Evolutionary conservation across 2,888 invertebrate genomes (phyloP).

Genomic region (Cryptocephalus moraei): DNA sequence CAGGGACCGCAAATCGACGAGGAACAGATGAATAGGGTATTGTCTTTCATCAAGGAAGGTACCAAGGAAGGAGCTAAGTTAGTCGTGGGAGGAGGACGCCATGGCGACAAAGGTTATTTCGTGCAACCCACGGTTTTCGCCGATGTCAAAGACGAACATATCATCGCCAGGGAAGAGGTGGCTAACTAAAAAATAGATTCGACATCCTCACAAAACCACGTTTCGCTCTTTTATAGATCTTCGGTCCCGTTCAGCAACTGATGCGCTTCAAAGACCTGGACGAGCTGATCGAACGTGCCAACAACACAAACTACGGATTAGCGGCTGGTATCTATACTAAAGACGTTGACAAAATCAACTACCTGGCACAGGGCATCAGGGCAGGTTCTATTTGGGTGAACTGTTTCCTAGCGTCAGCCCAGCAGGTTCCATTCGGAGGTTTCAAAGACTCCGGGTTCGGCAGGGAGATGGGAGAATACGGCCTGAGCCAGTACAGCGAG

Average conservation of each 20-base stretch:
- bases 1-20: slow-evolving; percentile 89
- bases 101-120: slow-evolving; percentile 67
- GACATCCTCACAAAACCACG: not conserved
- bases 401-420: slow-evolving; percentile 77
- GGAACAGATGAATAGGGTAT: slow-evolving; percentile 73
- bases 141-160: slow-evolving; percentile 74
- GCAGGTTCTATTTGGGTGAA: slow-evolving; percentile 89
- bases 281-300: slow-evolving; percentile 82
- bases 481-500: slow-evolving; percentile 86
- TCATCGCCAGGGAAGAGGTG: slow-evolving; percentile 74
- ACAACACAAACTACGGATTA: slow-evolving; percentile 82
- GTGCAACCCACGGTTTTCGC: slow-evolving; percentile 85
- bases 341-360: slow-evolving; percentile 82
- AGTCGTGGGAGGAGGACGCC: slow-evolving; percentile 61
- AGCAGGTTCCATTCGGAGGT: slow-evolving; percentile 91
- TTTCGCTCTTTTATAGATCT: slow-evolving; percentile 54
- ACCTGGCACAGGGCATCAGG: slow-evolving; percentile 63
- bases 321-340: slow-evolving; percentile 90
- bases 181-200: not conserved
- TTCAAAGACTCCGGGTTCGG: slow-evolving; percentile 95
- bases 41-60: slow-evolving; percentile 69
- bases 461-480: slow-evolving; percentile 92
- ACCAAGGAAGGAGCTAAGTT: slow-evolving; percentile 78
- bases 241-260: slow-evolving; percentile 92
- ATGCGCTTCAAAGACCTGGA: slow-evolving; percentile 78